phyloP scores from a whole-genome alignment of 2,797 vertebrate genomes.

The Epinephelus malabaricus region DNA sequence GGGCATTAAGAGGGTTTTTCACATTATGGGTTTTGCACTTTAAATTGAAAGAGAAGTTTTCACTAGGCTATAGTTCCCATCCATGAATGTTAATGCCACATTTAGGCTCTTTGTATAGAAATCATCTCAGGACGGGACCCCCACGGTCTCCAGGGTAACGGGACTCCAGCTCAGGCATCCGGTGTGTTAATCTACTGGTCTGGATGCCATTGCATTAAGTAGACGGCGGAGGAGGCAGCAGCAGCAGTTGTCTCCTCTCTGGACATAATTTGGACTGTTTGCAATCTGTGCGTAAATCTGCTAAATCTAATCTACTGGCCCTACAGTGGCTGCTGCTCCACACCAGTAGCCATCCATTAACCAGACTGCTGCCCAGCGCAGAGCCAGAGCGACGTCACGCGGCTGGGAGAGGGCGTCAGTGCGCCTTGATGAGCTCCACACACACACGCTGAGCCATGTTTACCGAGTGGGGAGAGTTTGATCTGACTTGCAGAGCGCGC shows the following conservation, averaged over 20 bases:
- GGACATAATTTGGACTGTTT: neutral
- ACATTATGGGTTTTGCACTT: neutral
- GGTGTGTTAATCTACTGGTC: conserved; percentile 55
- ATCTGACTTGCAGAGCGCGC: conserved; percentile 51
- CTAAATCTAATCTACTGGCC: conserved; percentile 8
- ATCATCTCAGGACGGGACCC: conserved; percentile 55
- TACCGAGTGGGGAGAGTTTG: conserved; percentile 49
- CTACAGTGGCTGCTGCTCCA: neutral
- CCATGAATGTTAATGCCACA: conserved; percentile 69
- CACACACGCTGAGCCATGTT: conserved; percentile 51
- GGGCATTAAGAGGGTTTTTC: no score
- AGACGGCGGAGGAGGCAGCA: conserved; percentile 25
- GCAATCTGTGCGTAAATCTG: neutral
- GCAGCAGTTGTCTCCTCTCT: neutral
- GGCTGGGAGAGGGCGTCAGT: conserved; percentile 59
- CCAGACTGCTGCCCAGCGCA: conserved; percentile 26
- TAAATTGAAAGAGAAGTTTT: conserved; percentile 6
- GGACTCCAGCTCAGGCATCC: conserved; percentile 72
- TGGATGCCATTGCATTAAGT: conserved; percentile 54
- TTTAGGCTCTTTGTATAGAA: conserved; percentile 57
- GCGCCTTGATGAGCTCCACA: conserved; percentile 46
- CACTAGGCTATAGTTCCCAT: conserved; percentile 10
- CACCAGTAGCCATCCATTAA: conserved; percentile 8
- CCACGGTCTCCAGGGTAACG: conserved; percentile 79
- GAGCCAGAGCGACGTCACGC: conserved; percentile 69